phyloP scores from a whole-genome alignment of 2,797 vertebrate genomes.

The Linurgus olivaceus region DNA sequence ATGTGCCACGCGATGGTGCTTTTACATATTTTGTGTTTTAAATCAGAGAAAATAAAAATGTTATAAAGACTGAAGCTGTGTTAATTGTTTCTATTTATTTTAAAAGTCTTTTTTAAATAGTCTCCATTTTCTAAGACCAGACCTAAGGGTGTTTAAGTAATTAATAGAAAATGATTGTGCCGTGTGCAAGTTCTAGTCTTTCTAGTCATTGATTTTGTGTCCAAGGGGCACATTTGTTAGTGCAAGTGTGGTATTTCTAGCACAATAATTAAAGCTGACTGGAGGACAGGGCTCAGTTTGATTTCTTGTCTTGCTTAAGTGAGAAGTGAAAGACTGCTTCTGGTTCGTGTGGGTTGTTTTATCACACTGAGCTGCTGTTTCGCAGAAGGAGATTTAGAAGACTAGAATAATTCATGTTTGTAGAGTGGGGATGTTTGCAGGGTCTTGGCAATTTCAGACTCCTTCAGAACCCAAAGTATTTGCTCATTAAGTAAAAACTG shows the following conservation, averaged over 20 bases:
- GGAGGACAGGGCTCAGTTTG: not conserved
- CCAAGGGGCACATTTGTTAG: not conserved
- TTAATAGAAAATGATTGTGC: not conserved
- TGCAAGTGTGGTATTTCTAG: not conserved
- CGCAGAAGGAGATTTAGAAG: not conserved
- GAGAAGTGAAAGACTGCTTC: not conserved
- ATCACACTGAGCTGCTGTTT: not conserved
- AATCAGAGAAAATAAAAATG: not conserved
- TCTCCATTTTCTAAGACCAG: not conserved
- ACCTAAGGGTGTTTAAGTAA: not conserved
- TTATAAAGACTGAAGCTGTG: not conserved
- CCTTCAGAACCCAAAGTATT: not conserved
- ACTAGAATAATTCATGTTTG: not conserved
- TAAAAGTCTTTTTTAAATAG: not conserved
- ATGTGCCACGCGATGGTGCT: rapidly evolving
- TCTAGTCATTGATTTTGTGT: not conserved
- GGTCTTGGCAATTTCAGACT: not conserved
- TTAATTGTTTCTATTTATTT: not conserved
- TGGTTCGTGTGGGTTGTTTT: not conserved
- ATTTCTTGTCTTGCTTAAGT: not conserved
- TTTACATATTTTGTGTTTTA: not conserved
- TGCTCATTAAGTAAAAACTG: not conserved
- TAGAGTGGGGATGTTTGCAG: not conserved
- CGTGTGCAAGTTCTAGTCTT: not conserved
- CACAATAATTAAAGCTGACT: not conserved